Evolutionary conservation across 2,888 invertebrate genomes (phyloP).

Genomic region (Cryptus armator): DNA sequence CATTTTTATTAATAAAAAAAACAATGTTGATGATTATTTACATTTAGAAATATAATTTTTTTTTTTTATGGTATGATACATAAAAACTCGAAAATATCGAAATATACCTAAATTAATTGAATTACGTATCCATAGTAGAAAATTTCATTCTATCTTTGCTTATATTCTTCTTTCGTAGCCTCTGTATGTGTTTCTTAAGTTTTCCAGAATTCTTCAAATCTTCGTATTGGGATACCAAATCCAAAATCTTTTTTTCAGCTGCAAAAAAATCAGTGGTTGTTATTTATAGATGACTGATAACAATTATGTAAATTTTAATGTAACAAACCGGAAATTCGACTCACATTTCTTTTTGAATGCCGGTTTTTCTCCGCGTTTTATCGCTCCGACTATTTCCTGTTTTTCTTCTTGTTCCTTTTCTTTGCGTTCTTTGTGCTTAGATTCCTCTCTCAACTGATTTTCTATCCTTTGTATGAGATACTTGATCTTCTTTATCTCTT

Average conservation of each 20-base stretch:
- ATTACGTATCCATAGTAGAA: conserved; percentile 36
- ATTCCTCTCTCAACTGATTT: conserved; percentile 91
- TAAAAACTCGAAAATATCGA: background rate
- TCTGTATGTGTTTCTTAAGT: conserved; percentile 92
- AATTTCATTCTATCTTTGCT: conserved; percentile 78
- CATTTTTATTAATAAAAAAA: conserved; percentile 40
- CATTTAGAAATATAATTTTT: background rate
- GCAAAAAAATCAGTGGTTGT: conserved; percentile 80
- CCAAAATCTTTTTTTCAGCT: conserved; percentile 92
- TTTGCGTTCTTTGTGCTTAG: conserved; percentile 87
- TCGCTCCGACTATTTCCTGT: conserved; percentile 87
- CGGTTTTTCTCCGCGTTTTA: conserved; percentile 90
- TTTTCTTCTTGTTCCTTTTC: conserved; percentile 87
- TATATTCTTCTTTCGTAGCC: conserved; percentile 91
- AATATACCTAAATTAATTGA: background rate
- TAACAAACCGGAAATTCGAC: conserved; percentile 70
- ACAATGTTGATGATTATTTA: background rate
- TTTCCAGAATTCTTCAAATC: conserved; percentile 92
- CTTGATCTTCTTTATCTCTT: conserved; percentile 89
- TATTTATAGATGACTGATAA: background rate
- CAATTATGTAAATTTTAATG: background rate
- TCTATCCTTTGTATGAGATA: conserved; percentile 91
- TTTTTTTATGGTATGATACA: background rate
- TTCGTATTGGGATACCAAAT: conserved; percentile 92
- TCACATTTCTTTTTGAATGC: conserved; percentile 91